Evolutionary conservation across 92 coral and sea anemone species (phyloP), one percentile per base, ranked within the genome.

Genomic region (Meandrina meandrites): DNA sequence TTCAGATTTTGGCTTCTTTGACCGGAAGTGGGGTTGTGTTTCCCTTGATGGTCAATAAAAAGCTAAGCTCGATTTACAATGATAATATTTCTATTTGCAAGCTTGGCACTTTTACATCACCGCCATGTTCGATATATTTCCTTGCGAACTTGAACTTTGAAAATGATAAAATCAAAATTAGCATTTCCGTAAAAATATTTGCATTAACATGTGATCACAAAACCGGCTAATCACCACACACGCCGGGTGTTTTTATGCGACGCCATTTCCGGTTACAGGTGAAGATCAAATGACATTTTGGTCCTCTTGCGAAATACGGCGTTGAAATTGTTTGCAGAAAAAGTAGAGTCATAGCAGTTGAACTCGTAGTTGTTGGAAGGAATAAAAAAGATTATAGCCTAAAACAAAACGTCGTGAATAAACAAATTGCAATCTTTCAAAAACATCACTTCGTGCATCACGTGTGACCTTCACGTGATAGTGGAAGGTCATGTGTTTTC

Each of bases 381-480:
- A 71, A 71, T 71, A 0, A 71, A 2, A 35, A 35, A 71, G 76
- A 35, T 15, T 32, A 0, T 13, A 1, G 40, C 18, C 45, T 40
- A 71, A 32, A 5, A 40, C 37, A 71, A 35, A 71, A 71, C 40
- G 15, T 30, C 3, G 75, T 15, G 15, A 71, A 71, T 71, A 3
- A 21, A 34, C 2, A 36, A 71, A 24, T 32, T 21, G 31, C 10
- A 13, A 2, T 14, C 47, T 17, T 28, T 8, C 42, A 35, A 10
- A 34, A 35, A 8, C 22, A 51, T 8, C 4, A 30, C 68, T 53
- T 10, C 82, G 24, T 58, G 70, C 37, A 22, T 21, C 14, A 19
- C 14, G 83, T 56, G 81, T 79, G 83, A 79, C 83, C 19, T 79
- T 35, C 72, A 79, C 83, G 53, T 79, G 83, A 79, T 58, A 48